phyloP scores from a whole-genome alignment of 1,140 invertebrate species.

The Lepidurus packardi region DNA sequence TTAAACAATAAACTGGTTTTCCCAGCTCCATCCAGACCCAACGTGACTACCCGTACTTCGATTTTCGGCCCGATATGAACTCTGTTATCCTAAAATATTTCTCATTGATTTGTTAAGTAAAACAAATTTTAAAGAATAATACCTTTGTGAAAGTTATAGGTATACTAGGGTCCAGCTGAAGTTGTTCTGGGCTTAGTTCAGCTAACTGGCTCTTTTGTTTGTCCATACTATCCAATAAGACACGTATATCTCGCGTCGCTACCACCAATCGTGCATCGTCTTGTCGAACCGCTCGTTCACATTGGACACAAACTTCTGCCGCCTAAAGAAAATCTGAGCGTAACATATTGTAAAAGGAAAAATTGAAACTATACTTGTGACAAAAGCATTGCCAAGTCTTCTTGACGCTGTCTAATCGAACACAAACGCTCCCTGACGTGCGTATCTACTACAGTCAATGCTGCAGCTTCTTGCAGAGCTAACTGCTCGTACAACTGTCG shows the following conservation, averaged over 20 bases:
- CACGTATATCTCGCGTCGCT: slow-evolving; percentile 51
- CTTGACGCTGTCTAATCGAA: slow-evolving; percentile 54
- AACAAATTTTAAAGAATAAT: background rate
- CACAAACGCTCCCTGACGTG: slow-evolving; percentile 54
- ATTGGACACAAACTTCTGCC: slow-evolving; percentile 54
- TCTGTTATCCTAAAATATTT: slow-evolving; percentile 52
- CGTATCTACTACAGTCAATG: slow-evolving; percentile 53
- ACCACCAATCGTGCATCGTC: slow-evolving; percentile 54
- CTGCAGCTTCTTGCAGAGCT: slow-evolving; percentile 53
- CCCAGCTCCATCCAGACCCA: slow-evolving; percentile 56
- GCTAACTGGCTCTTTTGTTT: slow-evolving; percentile 57
- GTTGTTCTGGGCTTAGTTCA: slow-evolving; percentile 52
- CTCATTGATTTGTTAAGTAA: background rate
- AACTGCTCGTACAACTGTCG: slow-evolving; percentile 51
- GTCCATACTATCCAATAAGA: slow-evolving; percentile 52
- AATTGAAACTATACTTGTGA: slow-evolving; percentile 45
- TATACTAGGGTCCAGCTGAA: slow-evolving; percentile 54
- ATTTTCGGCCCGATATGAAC: slow-evolving; percentile 53
- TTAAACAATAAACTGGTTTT: slow-evolving; percentile 60
- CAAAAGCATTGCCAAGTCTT: slow-evolving; percentile 53
- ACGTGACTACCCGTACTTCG: background rate
- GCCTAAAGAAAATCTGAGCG: slow-evolving; percentile 42
- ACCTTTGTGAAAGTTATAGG: slow-evolving; percentile 61
- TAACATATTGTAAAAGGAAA: background rate
- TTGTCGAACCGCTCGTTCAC: slow-evolving; percentile 52